A percentile compares a stretch with the other conserved stretches of the same genome.
Conservation (phyloP, 2,113 vertebrate genomes). For the Chionomys nivalis region DNA sequence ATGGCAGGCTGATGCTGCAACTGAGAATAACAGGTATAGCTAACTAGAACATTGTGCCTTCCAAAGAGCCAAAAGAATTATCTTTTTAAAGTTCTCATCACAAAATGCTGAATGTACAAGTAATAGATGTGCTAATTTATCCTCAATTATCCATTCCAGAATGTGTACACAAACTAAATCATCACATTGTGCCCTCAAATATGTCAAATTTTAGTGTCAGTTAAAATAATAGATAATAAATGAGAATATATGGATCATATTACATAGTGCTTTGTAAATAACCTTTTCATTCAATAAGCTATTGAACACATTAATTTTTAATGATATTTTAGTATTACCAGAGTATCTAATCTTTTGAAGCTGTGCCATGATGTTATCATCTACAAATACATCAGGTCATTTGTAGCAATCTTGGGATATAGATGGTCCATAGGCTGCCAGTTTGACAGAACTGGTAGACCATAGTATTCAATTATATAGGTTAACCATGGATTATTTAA, state of each 20-base stretch:
- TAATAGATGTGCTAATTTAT: background rate
- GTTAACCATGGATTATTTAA: background rate
- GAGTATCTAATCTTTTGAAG: background rate
- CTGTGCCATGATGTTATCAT: no score
- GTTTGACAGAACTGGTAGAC: background rate
- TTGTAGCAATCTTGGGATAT: background rate
- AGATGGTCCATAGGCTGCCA: background rate
- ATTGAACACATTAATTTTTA: background rate
- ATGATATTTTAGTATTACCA: background rate
- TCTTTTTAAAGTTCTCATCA: background rate
- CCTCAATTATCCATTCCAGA: background rate
- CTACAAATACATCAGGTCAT: background rate
- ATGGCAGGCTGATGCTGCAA: background rate
- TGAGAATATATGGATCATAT: background rate
- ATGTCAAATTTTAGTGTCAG: background rate
- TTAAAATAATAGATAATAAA: background rate
- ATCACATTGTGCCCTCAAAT: background rate
- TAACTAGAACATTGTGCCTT: background rate
- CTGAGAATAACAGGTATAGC: no score
- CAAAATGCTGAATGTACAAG: background rate
- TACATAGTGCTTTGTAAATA: background rate
- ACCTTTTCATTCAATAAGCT: background rate
- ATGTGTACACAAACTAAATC: background rate
- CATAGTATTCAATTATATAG: background rate
- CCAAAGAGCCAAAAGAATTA: background rate